Evolutionary conservation across 2,888 invertebrate genomes (phyloP).

Genomic region (Lasioglossum lativentre): DNA sequence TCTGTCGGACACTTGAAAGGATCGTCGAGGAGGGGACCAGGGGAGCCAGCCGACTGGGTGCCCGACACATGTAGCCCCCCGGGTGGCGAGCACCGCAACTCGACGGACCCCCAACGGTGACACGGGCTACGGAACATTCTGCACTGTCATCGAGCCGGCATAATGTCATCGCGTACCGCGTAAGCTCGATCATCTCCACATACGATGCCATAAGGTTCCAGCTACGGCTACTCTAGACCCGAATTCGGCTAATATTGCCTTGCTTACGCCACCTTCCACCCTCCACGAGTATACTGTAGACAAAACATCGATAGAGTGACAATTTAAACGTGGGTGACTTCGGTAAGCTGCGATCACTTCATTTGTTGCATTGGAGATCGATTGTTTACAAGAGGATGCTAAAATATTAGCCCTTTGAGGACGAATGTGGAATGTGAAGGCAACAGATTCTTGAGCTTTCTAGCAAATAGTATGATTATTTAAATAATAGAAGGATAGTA

Average conservation of each 20-base stretch:
- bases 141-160: constrained; percentile 77
- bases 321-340: not conserved
- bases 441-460: too few relatives aligned
- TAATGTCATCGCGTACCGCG: constrained; percentile 65
- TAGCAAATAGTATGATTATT: too few relatives aligned
- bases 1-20: constrained; percentile 80
- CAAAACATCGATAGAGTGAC: not conserved
- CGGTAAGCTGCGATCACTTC: not conserved
- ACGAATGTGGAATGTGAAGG: too few relatives aligned
- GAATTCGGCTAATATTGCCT: not conserved
- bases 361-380: not conserved
- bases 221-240: not conserved
- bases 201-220: not conserved
- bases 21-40: constrained; percentile 52
- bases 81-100: constrained; percentile 76
- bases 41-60: constrained; percentile 67
- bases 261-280: not conserved
- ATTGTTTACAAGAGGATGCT: not conserved
- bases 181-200: constrained; percentile 23
- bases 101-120: constrained; percentile 78
- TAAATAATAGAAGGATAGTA: not conserved
- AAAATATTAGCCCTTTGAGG: not conserved
- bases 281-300: not conserved
- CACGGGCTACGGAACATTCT: constrained; percentile 77
- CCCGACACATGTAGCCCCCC: constrained; percentile 81